Conservation (phyloP, 2,888 invertebrate species). For the Folsomia manolachei region DNA sequence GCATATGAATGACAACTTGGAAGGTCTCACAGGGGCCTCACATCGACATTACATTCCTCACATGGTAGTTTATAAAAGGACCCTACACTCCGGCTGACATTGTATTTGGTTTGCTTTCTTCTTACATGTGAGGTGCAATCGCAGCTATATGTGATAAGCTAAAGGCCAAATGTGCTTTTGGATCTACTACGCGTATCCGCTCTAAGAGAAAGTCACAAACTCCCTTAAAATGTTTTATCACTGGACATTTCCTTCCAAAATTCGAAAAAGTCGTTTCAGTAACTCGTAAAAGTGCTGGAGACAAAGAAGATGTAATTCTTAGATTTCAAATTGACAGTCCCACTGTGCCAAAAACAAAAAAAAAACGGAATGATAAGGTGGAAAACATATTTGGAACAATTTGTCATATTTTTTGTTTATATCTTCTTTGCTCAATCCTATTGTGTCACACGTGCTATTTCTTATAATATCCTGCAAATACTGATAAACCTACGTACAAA, state of each 20-base stretch:
- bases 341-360: too few species aligned
- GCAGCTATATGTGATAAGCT: slow-evolving; percentile 15
- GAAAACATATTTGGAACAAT: neutral
- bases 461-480: too few species aligned
- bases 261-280: neutral
- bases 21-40: slow-evolving; percentile 26
- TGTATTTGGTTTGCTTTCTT: too few species aligned
- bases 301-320: neutral
- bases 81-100: too few species aligned
- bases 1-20: slow-evolving; percentile 15
- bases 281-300: slow-evolving; percentile 2
- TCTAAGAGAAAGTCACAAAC: slow-evolving; percentile 24
- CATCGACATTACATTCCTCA: slow-evolving; percentile 18
- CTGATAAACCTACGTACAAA: too few species aligned
- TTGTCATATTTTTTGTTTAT: neutral
- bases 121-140: too few species aligned
- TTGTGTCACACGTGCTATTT: too few species aligned
- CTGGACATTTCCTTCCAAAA: slow-evolving; percentile 20
- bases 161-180: slow-evolving; percentile 23
- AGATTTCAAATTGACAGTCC: neutral
- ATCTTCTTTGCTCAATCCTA: too few species aligned
- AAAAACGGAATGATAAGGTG: too few species aligned
- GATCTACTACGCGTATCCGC: too few species aligned
- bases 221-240: slow-evolving; percentile 33
- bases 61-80: too few species aligned